Evolutionary conservation across 2,797 vertebrate species (phyloP), one percentile per base, ranked within the genome.

Genomic region (Mormyrops attenuatus): DNA sequence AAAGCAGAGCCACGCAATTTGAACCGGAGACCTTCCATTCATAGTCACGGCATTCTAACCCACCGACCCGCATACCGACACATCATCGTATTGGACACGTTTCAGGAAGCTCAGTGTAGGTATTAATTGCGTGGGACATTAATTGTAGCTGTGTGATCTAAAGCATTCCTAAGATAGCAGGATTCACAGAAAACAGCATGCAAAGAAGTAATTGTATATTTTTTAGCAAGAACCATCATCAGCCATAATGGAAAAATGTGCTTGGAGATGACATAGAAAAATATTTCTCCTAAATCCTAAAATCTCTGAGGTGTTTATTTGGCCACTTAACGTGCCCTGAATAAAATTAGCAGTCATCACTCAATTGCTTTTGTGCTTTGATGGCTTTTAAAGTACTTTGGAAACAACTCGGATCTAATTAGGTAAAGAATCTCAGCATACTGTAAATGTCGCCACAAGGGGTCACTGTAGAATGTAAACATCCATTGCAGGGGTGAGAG

Each of bases 171-270:
- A 80, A 50, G 82, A 22, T 9, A 85, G 15, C 22, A 13, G 22
- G 22, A 85, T 85, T 85, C 44, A 26, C 44, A 50, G 82, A 50
- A 85, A 52, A 11, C 22, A 26, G 26, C 52, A 52, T 52, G 22
- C 82, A 85, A 52, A 26, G 8, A 85, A 3, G 47, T 50, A 85
- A 85, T 30, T 85, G 82, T 52, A 85, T 52, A 30, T 15, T 85
- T 13, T 26, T 85, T 52, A 85, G 47, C 3, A 52, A 52, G 47
- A 30, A 26, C 82, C 44, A 85, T 47, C 22, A 52, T 85, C 20
- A 85, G 47, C 82, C 22, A 15, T 85, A 52, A 85, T 85, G n/a
- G 82, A 13, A 85, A 41, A 85, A 85, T 85, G 82, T 50, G 47
- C 20, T n/a, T 85, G n/a, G 3, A 85, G 47, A n/a, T 85, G 22